These are phyloP conservation scores for Stenotaenia linearis DNA, from an alignment of 2,888 invertebrate species.

Conservation along the genomic window DNA sequence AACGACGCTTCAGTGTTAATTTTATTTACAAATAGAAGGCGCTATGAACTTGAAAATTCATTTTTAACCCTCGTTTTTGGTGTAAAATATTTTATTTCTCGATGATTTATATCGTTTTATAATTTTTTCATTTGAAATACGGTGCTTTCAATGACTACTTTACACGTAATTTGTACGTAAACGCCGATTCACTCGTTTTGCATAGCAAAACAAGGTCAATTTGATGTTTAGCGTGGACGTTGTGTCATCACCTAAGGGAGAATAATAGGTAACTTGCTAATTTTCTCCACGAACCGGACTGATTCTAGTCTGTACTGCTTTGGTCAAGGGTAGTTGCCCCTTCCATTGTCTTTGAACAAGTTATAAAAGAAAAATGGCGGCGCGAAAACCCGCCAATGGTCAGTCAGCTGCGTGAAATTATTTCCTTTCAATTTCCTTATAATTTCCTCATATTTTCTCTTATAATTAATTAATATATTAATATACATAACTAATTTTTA, in stretches of 20 bases:
- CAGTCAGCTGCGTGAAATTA: not conserved
- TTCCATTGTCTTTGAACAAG: not conserved
- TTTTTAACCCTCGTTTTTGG: too few species aligned
- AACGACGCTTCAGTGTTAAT: too few species aligned
- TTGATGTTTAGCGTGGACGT: not conserved
- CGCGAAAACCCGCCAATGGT: not conserved
- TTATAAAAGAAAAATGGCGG: not conserved
- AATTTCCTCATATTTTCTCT: too few species aligned
- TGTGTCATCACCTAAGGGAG: not conserved
- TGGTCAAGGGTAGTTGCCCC: not conserved
- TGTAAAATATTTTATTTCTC: too few species aligned
- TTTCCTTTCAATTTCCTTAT: not conserved
- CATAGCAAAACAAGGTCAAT: not conserved
- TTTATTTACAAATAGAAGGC: too few species aligned
- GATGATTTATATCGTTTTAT: too few species aligned
- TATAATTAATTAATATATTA: too few species aligned
- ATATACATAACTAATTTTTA: not conserved
- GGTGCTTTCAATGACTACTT: too few species aligned
- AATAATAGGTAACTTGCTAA: not conserved
- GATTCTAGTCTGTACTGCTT: not conserved
- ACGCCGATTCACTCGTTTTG: too few species aligned
- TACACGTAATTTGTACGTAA: too few species aligned
- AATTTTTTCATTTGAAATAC: too few species aligned
- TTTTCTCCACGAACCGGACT: not conserved
- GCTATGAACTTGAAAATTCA: too few species aligned